Percentiles rank a stretch among this genome's conserved stretches.
Conservation (phyloP, 2,113 vertebrate genomes). For the Uropsilus gracilis region DNA sequence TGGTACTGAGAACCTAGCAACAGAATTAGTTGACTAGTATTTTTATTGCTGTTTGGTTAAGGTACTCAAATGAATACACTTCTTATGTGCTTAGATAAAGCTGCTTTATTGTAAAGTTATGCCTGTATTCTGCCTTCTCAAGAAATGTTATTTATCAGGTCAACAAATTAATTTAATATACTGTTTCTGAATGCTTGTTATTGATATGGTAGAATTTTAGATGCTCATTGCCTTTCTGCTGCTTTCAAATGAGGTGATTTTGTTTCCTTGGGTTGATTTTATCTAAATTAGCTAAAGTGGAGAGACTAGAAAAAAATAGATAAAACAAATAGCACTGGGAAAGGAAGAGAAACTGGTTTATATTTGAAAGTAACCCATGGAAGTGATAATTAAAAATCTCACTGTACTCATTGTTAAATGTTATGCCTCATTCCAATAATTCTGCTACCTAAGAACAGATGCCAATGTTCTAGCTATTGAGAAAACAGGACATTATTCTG, state of each 20-base stretch:
- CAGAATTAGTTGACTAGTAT: slow-evolving; percentile 1
- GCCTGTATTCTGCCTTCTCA: background rate
- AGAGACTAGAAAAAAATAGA: slow-evolving; percentile 9
- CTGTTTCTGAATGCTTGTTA: background rate
- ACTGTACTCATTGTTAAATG: background rate
- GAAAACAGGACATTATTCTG: background rate
- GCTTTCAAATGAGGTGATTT: slow-evolving; percentile 41
- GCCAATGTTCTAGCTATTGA: background rate
- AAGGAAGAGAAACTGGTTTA: background rate
- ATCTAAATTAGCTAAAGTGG: slow-evolving; percentile 12
- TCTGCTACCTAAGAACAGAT: background rate
- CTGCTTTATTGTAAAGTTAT: slow-evolving; percentile 3
- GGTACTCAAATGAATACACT: background rate
- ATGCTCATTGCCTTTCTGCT: background rate
- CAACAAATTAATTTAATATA: slow-evolving; percentile 21
- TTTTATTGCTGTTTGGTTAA: background rate
- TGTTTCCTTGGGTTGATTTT: background rate
- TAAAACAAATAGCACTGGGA: background rate
- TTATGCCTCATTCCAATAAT: background rate
- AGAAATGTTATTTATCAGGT: background rate
- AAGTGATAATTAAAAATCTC: slow-evolving; percentile 45
- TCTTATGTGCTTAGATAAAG: background rate
- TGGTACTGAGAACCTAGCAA: slow-evolving; percentile 7
- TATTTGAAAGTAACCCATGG: background rate
- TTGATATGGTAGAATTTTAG: slow-evolving; percentile 8